phyloP scores from a whole-genome alignment of 2,797 vertebrate genomes.

The Microcaecilia unicolor region DNA sequence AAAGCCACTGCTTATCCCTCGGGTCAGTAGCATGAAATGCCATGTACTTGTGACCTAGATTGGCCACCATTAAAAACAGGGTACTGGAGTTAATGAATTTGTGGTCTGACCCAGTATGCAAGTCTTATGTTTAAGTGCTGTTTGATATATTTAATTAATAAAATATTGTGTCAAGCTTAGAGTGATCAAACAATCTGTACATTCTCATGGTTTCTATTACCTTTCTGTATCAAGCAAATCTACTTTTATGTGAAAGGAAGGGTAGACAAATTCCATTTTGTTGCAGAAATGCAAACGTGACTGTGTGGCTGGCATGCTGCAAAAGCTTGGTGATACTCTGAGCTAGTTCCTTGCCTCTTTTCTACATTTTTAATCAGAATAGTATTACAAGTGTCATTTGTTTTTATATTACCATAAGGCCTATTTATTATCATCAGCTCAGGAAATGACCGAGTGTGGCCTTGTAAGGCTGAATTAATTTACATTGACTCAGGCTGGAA shows the following conservation, averaged over 20 bases:
- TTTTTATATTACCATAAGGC: constrained; percentile 26
- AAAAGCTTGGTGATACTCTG: not conserved
- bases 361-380: constrained; percentile 15
- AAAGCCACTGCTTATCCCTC: too few species aligned
- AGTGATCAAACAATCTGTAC: too few species aligned
- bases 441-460: constrained; percentile 46
- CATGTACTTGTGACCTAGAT: too few species aligned
- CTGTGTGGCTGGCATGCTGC: not conserved
- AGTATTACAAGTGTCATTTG: constrained; percentile 21
- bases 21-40: too few species aligned
- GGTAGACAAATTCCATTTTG: not conserved
- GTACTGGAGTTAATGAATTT: too few species aligned
- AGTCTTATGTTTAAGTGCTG: too few species aligned
- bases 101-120: too few species aligned
- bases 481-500: constrained; percentile 42
- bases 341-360: not conserved
- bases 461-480: constrained; percentile 54
- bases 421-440: constrained; percentile 44
- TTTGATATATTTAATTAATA: too few species aligned
- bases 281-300: not conserved
- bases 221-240: rapidly evolving
- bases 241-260: rapidly evolving
- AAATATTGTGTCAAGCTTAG: too few species aligned
- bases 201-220: too few species aligned
- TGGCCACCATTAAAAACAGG: too few species aligned